Evolutionary conservation across 2,113 vertebrate genomes (phyloP).

Genomic region (Pseudopodoces humilis): DNA sequence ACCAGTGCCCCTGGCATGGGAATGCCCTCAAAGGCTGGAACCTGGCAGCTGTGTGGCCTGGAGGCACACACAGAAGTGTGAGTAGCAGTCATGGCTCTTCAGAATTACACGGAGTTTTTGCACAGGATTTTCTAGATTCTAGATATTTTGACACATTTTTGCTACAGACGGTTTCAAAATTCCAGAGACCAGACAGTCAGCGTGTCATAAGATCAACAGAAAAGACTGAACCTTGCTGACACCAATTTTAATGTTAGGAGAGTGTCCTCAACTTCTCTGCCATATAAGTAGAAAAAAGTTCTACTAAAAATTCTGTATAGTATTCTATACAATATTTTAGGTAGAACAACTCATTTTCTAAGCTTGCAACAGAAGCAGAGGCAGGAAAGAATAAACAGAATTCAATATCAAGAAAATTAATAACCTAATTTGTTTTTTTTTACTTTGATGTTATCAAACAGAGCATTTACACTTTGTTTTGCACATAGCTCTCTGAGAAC

Average conservation of each 20-base stretch:
- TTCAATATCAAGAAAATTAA: constrained; percentile 43
- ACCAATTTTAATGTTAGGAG: background rate
- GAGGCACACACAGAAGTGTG: background rate
- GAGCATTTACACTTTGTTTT: constrained; percentile 24
- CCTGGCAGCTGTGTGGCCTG: background rate
- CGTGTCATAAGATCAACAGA: background rate
- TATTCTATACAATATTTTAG: background rate
- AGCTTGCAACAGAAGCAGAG: background rate
- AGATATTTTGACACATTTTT: background rate
- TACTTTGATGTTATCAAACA: constrained; percentile 44
- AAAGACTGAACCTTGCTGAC: background rate
- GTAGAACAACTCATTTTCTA: background rate
- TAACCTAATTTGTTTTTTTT: background rate
- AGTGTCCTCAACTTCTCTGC: background rate
- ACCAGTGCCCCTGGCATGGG: background rate
- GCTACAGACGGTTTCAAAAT: background rate
- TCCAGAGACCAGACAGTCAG: background rate
- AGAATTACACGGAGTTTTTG: background rate
- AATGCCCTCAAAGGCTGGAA: background rate
- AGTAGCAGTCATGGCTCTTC: background rate
- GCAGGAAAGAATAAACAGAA: background rate
- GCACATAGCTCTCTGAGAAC: constrained; percentile 34
- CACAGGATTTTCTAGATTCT: background rate
- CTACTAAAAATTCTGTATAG: background rate
- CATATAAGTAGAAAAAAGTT: background rate